phyloP scores from a whole-genome alignment of 1,140 invertebrate genomes.

The Rhopalosiphum padi region DNA sequence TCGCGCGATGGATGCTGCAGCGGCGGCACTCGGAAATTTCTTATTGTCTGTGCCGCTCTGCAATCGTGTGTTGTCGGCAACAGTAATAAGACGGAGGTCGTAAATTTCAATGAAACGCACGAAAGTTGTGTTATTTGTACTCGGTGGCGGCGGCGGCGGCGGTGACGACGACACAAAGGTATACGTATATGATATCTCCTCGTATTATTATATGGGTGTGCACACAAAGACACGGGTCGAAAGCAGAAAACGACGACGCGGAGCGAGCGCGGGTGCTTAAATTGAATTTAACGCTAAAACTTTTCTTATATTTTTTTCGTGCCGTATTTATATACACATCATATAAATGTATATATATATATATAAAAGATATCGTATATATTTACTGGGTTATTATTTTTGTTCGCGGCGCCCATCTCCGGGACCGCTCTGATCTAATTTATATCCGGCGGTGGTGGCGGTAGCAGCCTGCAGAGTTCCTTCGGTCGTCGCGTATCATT shows the following conservation, averaged over 20 bases:
- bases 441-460: constrained; percentile 28
- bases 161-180: not conserved
- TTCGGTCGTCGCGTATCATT: constrained; percentile 54
- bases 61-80: not conserved
- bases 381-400: constrained; percentile 45
- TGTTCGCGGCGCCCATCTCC: constrained; percentile 38
- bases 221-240: not conserved
- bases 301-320: constrained; percentile 10
- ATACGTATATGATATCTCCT: not conserved
- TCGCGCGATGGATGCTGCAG: not conserved
- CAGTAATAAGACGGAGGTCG: not conserved
- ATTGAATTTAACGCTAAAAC: constrained; percentile 45
- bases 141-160: not conserved
- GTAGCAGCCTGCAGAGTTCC: not conserved
- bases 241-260: not conserved
- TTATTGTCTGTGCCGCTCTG: not conserved
- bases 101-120: constrained; percentile 51
- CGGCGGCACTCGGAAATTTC: not conserved
- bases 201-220: not conserved
- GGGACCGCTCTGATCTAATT: constrained; percentile 47
- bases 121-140: constrained; percentile 19
- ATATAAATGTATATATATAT: not conserved
- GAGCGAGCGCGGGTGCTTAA: not conserved
- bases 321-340: not conserved
- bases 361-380: not conserved